Base-by-base conservation (phyloP, 2,888 invertebrate species). In the Emesis russula region DNA sequence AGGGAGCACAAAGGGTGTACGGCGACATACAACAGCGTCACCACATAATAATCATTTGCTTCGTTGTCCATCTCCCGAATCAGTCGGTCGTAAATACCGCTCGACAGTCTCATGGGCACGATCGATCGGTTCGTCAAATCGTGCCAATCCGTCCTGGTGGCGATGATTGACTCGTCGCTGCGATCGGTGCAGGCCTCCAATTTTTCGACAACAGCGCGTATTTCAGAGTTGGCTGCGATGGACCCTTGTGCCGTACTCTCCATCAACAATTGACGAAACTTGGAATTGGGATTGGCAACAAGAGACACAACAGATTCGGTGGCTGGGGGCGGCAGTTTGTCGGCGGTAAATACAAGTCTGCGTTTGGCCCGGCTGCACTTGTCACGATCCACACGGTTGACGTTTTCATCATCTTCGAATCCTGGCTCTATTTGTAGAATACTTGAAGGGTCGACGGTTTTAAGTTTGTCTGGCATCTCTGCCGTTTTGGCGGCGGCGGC, bases 191-290 rank as follows among this genome's bases (percentile, higher is more conserved):
- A 36, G 36, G 74, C 74, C 48, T 74, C 48, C 48, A 74, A 44
- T 44, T 74, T 74, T 74, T 74, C 48, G 74, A 48, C 48, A 31
- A 74, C 25, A 44, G 44, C 41, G 9, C 48, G 74, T 44, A 48
- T 44, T 41, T 44, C 74, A 38, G 74, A 48, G 74, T 31, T 74
- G 48, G 48, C 74, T 13, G 74, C 74, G 74, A 74, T 74, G 25
- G 48, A 48, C 25, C 74, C 48, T 25, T 75, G 15, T 15, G 6
- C 13, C 31, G 48, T 75, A 41, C 7, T 48, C 1, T 44, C 41
- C 13, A 11, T 13, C 18, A 74, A 44, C 38, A 74, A 25, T n/a
- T 74, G 13, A 25, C 7, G 18, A 11, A 74, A 74, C 41, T 44
- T 74, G 18, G 25, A 18, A 44, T 18, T 38, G 9, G 7, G 25